Base-by-base conservation (phyloP, 1,140 invertebrate genomes). In the Zaprionus gabonicus region DNA sequence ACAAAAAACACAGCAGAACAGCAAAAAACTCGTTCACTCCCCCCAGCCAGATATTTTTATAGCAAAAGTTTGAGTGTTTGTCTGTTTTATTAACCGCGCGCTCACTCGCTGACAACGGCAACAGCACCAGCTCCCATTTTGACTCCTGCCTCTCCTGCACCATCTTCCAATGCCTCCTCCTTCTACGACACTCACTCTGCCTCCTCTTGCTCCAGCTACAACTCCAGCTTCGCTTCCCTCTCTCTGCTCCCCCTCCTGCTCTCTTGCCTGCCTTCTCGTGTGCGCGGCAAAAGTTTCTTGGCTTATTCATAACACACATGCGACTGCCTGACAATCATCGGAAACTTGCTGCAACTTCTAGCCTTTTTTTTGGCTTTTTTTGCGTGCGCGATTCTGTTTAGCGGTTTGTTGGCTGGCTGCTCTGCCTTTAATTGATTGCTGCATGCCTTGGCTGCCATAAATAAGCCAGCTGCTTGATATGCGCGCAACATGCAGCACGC, bases 41-140 rank as follows among this genome's bases (percentile, higher is more conserved):
- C 15, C 36, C 55, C 64, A 27, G 44, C 59, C 83, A 76, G 71
- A 91, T 81, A 91, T 91, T 91, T 91, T 91, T 91, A 91, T 91
- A 88, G 84, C 84, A 41, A 88, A 91, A 91, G 76, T 91, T 91
- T 85, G 81, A 91, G 88, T 91, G 88, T 91, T 91, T 91, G 84
- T 85, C 88, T 91, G 88, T 91, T 91, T 91, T 91, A 91, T 91
- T 91, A 91, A 85, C 88, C 84, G 82, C 83, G 80, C 23, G 23
- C 73, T 75, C 70, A 65, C 66, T 74, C 72, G 60, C 72, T 71
- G 69, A 28, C 25, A 49, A 41, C 49, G 36, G 27, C 51, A 73
- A 64, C 27, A 28, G 46, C 23, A 55, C 28, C 23, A 25, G 28
- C 28, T 31, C 6, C 7, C 28, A 31, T 2, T 31, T n/a, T 10